These are phyloP conservation scores for Vidua macroura DNA, from an alignment of 2,113 vertebrate genomes.

Conservation along the genomic window DNA sequence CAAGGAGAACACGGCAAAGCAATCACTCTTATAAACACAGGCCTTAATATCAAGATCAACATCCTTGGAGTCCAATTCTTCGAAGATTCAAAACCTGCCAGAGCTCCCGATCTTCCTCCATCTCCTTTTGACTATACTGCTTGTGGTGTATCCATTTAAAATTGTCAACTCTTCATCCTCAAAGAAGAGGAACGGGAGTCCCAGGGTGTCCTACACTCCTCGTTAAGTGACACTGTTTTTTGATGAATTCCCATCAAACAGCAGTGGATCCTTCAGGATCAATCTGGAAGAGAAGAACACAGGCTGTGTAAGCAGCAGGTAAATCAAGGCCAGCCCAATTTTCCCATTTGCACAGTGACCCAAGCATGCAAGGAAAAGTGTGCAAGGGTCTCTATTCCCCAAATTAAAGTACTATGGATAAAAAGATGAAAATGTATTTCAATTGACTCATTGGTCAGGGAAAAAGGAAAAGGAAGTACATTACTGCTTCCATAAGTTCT, in stretches of 20 bases:
- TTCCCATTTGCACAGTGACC: not conserved
- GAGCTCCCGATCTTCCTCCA: not conserved
- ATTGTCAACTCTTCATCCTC: not conserved
- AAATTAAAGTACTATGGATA: not conserved
- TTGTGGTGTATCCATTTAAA: not conserved
- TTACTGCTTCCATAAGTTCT: not conserved
- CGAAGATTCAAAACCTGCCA: not conserved
- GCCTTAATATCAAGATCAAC: not conserved
- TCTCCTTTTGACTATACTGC: not conserved
- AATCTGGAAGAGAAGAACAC: slow-evolving; percentile 12
- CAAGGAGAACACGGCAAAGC: not conserved
- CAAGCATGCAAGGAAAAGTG: accelerated
- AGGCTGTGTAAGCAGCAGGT: not conserved
- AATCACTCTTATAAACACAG: not conserved
- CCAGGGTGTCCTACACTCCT: not conserved
- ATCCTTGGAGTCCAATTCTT: not conserved
- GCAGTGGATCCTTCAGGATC: not conserved
- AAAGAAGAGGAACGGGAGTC: not conserved
- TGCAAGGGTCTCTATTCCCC: not conserved
- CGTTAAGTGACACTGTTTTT: not conserved
- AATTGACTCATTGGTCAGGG: not conserved
- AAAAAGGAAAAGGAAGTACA: not conserved
- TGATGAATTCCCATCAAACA: not conserved
- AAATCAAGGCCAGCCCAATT: not conserved
- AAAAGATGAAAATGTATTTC: not conserved